Evolutionary conservation across 2,888 invertebrate species (phyloP), one percentile per base, ranked within the genome.

Genomic region (Apomyelois bistriatella): DNA sequence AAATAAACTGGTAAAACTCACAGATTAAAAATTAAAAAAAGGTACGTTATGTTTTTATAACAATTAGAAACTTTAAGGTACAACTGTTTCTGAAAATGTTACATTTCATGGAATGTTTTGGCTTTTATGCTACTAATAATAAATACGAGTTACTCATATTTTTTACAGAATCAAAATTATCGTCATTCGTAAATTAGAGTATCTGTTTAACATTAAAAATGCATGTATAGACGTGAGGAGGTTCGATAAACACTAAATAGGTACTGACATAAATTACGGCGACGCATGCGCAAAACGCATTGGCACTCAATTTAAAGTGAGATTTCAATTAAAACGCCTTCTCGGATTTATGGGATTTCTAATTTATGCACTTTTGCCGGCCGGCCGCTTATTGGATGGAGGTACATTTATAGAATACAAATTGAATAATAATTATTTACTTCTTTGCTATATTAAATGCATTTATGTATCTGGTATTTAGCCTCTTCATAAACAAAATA

Each of bases 321-420:
- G 79, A 83, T 86, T 88, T 88, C 87, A 89, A 89, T 89, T 88
- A 88, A 87, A 88, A 82, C 85, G 82, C 82, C 86, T 81, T 72
- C 66, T 53, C 65, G 65, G 72, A 85, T 87, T 86, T 85, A 88
- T 74, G 69, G 69, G 66, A 70, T 75, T 79, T 81, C 84, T 84
- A 84, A 85, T 85, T 83, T 85, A 82, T 76, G 74, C 74, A 74
- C 74, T 77, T 79, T 79, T 76, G 69, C 69, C 65, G 59, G 69
- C 66, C 64, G 61, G 58, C 56, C 55, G 59, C 54, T 60, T 64
- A 65, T 67, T 65, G 59, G 65, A 60, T 61, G 62, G 30, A 46
- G 53, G 40, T 41, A 52, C 48, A 42, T 38, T 28, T 38, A 40
- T 22, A 36, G 49, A 41, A 50, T 54, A 46, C 46, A 13, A 46